Conservation (phyloP, 2,797 vertebrate genomes). For the Premnoplex brunnescens region DNA sequence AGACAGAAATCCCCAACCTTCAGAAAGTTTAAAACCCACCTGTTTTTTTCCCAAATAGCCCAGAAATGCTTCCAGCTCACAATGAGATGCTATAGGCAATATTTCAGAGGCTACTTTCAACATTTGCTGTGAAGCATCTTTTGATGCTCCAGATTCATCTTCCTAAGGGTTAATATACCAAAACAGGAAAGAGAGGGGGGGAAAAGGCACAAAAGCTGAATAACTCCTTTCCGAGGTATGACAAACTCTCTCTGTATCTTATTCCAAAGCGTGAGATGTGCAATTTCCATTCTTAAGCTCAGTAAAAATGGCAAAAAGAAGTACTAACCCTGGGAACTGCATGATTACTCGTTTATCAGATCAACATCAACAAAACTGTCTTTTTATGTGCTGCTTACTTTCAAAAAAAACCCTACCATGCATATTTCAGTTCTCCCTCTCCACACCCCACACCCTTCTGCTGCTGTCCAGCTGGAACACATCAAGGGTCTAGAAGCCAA, state of each 20-base stretch:
- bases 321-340: not conserved
- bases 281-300: conserved; percentile 29
- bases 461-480: conserved; percentile 75
- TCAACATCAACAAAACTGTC: conserved; percentile 34
- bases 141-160: not conserved
- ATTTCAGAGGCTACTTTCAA: not conserved
- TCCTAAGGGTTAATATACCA: not conserved
- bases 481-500: conserved; percentile 76
- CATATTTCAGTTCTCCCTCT: conserved; percentile 55
- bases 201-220: not conserved
- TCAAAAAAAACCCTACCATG: not conserved
- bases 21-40: not conserved
- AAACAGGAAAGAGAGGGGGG: not conserved
- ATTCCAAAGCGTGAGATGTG: conserved; percentile 9
- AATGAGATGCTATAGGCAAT: not conserved
- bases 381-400: conserved; percentile 53
- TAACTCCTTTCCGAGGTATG: not conserved
- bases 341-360: conserved; percentile 24
- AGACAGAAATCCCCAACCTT: not conserved
- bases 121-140: not conserved
- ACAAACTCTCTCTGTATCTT: not conserved
- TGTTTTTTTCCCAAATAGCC: not conserved
- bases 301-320: conserved; percentile 23
- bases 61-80: not conserved
- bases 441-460: conserved; percentile 55